Base-by-base conservation (phyloP, 2,113 vertebrate genomes). In the Phylloscopus trochilus region DNA sequence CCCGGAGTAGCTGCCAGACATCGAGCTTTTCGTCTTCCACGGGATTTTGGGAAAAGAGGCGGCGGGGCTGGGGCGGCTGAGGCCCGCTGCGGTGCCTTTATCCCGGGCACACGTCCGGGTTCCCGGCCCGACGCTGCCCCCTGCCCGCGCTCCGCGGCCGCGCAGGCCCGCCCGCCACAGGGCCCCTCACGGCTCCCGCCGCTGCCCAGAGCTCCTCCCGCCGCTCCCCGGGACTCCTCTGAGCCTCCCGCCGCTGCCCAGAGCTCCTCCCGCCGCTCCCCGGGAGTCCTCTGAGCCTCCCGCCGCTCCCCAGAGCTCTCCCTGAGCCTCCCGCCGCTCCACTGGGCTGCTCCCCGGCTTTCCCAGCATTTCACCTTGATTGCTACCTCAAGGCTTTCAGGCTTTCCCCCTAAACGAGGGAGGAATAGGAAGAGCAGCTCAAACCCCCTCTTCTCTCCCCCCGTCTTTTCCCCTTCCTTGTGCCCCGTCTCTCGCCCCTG, bases 321-420 rank as follows among this genome's bases (percentile, higher is more conserved):
- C n/a, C 23, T 20, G 18, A 4, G 15, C 1, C 2, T 12, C 41
- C 41, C 37, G 13, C 12, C 41, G 41, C 41, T 41, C 41, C 41
- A 12, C 39, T 11, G 41, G 41, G 41, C 41, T 41, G 41, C 41
- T 3, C 5, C 22, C 24, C 24, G 13, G 13, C 1, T 1, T 14
- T 1, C 7, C 2, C 20, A 24, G 7, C 13, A 1, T 1, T 4
- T 16, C 2, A 0, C 56, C 4, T 1, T 1, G 7, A 2, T 0
- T 5, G 1, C 5, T 19, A 1, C 39, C 11, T 2, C 11, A 0
- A 8, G 18, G 1, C 7, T 2, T 20, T 14, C 27, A 9, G 52
- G 31, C n/a, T 31, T 47, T 31, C 4, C 30, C 47, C 9, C 39
- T 6, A 1, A 14, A 41, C 35, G 6, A 11, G 10, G 19, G 23